Percentiles rank a stretch among this genome's conserved stretches.
Evolutionary conservation across 2,797 vertebrate species (phyloP).

Genomic region (Neosalanx taihuensis): DNA sequence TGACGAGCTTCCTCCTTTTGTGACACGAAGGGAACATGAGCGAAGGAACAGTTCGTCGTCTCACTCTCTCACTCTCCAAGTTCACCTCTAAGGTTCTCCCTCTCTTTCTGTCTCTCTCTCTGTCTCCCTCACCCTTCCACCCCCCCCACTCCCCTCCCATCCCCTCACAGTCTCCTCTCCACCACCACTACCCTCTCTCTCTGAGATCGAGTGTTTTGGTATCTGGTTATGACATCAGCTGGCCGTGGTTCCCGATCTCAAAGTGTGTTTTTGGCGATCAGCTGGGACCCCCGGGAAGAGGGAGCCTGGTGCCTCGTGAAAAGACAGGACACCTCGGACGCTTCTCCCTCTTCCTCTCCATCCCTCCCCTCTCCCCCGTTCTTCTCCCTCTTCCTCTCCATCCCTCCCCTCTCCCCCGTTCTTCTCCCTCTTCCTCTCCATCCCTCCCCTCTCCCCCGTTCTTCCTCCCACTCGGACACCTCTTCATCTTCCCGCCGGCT

Average conservation of each 20-base stretch:
- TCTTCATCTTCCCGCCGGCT: background rate
- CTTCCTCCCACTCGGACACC: background rate
- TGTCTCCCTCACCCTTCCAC: constrained; percentile 21
- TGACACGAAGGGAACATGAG: constrained; percentile 43
- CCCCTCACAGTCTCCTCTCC: constrained; percentile 13
- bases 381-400: constrained; percentile 27
- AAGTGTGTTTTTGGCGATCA: no score
- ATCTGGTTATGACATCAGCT: no score
- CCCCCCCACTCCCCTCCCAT: constrained; percentile 14
- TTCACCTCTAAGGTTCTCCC: constrained; percentile 19
- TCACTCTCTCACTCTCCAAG: constrained; percentile 4
- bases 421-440: background rate
- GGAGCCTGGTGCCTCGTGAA: no score
- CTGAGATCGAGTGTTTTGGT: no score
- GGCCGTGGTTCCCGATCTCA: no score
- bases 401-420: constrained; percentile 25
- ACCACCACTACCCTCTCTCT: background rate
- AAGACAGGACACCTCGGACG: background rate
- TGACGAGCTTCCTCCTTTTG: constrained; percentile 65
- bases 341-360: constrained; percentile 18
- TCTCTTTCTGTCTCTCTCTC: constrained; percentile 25
- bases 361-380: constrained; percentile 11
- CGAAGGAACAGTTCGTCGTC: constrained; percentile 25
- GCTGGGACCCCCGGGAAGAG: no score
- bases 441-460: no score